Conservation (phyloP, 2,888 invertebrate genomes). For the Agrotis clavis region DNA sequence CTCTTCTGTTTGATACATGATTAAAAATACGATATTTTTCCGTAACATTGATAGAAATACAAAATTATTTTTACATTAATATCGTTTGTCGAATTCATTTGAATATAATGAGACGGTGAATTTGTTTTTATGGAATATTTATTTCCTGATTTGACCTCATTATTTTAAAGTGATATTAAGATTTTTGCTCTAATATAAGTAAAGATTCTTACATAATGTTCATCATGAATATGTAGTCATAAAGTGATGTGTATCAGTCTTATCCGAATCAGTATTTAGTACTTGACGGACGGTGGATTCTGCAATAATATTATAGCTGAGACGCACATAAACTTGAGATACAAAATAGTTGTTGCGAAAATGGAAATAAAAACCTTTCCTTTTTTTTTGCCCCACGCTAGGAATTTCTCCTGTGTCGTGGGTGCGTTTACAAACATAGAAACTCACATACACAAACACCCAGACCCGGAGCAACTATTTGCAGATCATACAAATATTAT, state of each 20-base stretch:
- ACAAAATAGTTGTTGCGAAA: background rate
- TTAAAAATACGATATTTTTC: conserved; percentile 41
- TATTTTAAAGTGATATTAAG: conserved; percentile 37
- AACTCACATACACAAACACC: no score
- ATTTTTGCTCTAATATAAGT: background rate
- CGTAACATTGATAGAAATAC: conserved; percentile 12
- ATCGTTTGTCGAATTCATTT: conserved; percentile 24
- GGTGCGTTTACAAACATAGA: no score
- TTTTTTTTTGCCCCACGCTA: no score
- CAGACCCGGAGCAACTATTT: no score
- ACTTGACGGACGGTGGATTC: background rate
- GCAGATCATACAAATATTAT: no score
- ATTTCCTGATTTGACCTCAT: conserved; percentile 25
- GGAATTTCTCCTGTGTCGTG: no score
- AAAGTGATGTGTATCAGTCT: no score
- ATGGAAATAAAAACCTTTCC: background rate
- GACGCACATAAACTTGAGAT: background rate
- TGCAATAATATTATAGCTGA: background rate
- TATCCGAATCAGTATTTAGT: background rate
- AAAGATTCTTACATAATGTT: background rate
- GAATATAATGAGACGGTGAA: conserved; percentile 20
- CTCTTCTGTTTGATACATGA: conserved; percentile 29
- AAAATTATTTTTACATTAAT: conserved; percentile 30
- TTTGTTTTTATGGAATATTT: conserved; percentile 27
- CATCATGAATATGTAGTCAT: no score